Evolutionary conservation across 2,113 vertebrate genomes (phyloP).

Genomic region (Hiodon alosoides): DNA sequence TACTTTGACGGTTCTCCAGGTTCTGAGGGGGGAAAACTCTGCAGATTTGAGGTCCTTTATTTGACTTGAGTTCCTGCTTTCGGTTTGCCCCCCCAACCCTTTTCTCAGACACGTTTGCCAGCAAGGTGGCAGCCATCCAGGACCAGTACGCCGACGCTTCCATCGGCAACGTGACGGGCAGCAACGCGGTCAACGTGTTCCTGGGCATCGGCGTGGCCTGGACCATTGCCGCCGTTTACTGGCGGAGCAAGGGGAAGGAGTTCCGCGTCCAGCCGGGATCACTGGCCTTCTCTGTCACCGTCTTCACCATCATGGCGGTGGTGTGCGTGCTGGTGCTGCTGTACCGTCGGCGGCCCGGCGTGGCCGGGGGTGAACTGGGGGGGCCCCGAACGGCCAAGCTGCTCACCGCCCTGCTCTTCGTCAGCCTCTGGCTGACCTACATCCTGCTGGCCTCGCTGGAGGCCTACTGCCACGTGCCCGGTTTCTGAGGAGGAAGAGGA

Average conservation of each 20-base stretch:
- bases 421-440: slow-evolving; percentile 69
- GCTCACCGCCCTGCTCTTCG: slow-evolving; percentile 59
- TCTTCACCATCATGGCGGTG: slow-evolving; percentile 67
- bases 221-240: slow-evolving; percentile 71
- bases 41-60: too few relatives aligned
- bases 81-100: background rate
- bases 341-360: slow-evolving; percentile 60
- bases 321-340: slow-evolving; percentile 56
- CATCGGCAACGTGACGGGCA: slow-evolving; percentile 74
- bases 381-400: slow-evolving; percentile 69
- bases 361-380: slow-evolving; percentile 69
- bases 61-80: background rate
- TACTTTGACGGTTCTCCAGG: too few relatives aligned
- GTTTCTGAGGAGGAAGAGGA: slow-evolving; percentile 45
- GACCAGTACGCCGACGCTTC: slow-evolving; percentile 76
- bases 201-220: slow-evolving; percentile 73
- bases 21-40: too few relatives aligned
- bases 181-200: slow-evolving; percentile 76
- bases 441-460: slow-evolving; percentile 71
- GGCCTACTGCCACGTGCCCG: slow-evolving; percentile 69
- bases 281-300: slow-evolving; percentile 73
- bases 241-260: slow-evolving; percentile 57
- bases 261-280: slow-evolving; percentile 69
- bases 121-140: slow-evolving; percentile 75
- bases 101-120: slow-evolving; percentile 70